A percentile compares a stretch with the other conserved stretches of the same genome.
phyloP scores from a whole-genome alignment of 2,797 vertebrate species.

The Margarornis squamiger region DNA sequence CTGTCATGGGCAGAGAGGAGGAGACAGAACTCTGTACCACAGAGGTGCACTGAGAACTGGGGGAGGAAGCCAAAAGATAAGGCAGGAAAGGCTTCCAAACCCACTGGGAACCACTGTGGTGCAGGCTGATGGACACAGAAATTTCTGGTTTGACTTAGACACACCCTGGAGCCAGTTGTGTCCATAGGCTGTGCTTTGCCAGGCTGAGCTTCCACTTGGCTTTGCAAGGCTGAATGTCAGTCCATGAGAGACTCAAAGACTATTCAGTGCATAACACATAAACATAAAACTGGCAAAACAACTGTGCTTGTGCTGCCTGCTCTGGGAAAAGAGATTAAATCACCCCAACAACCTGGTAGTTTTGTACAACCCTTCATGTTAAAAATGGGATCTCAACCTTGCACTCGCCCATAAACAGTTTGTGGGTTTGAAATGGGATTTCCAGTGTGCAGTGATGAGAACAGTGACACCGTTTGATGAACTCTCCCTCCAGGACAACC shows the following conservation, averaged over 20 bases:
- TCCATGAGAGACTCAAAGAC: accelerated
- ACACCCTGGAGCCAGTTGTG: neutral
- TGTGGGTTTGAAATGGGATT: neutral
- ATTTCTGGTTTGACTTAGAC: neutral
- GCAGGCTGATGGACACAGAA: neutral
- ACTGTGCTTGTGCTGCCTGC: neutral
- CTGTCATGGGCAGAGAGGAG: neutral
- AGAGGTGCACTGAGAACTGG: neutral
- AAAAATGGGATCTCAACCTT: neutral
- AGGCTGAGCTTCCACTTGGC: neutral
- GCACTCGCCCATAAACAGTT: neutral
- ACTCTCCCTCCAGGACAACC: neutral
- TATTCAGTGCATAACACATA: neutral
- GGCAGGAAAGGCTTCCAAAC: neutral
- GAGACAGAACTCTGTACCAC: neutral
- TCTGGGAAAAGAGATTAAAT: neutral
- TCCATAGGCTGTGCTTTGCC: neutral
- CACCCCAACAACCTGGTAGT: neutral
- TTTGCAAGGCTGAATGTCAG: neutral
- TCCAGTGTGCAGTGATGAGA: neutral
- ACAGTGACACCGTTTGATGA: neutral
- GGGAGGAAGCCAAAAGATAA: neutral
- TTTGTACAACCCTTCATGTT: accelerated
- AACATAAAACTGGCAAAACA: neutral
- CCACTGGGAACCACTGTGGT: accelerated